phyloP scores from a whole-genome alignment of 1,140 invertebrate species.

The Lasioglossum albipes region DNA sequence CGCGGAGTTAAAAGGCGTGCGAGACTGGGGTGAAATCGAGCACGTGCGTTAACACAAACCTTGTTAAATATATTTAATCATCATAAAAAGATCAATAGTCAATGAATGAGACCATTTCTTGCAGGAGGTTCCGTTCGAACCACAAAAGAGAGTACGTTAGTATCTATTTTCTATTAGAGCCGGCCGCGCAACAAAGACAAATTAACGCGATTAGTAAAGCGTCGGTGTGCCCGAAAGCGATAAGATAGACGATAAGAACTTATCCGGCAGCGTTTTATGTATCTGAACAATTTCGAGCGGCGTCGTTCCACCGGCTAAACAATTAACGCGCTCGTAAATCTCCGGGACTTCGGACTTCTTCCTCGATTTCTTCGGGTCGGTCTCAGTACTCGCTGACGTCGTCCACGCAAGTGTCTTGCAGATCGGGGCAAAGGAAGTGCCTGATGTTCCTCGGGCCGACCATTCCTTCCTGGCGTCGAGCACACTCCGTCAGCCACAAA shows the following conservation, averaged over 20 bases:
- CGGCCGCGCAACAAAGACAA: too few species aligned
- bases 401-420: conserved; percentile 45
- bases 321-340: background rate
- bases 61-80: too few species aligned
- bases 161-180: too few species aligned
- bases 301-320: background rate
- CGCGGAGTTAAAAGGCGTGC: background rate
- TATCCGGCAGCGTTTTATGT: background rate
- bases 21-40: too few species aligned
- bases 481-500: conserved; percentile 72
- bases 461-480: conserved; percentile 70
- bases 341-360: too few species aligned
- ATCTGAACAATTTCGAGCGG: background rate
- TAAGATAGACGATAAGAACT: background rate
- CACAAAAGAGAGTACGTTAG: too few species aligned
- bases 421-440: conserved; percentile 74
- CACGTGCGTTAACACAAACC: too few species aligned
- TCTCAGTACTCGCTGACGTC: background rate
- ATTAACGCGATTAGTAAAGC: too few species aligned
- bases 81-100: too few species aligned
- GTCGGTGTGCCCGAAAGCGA: background rate
- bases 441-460: conserved; percentile 74
- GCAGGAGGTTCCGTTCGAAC: too few species aligned
- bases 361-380: too few species aligned
- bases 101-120: too few species aligned